Base-by-base conservation (phyloP, 2,888 invertebrate genomes). In the Calliphora vomitoria region DNA sequence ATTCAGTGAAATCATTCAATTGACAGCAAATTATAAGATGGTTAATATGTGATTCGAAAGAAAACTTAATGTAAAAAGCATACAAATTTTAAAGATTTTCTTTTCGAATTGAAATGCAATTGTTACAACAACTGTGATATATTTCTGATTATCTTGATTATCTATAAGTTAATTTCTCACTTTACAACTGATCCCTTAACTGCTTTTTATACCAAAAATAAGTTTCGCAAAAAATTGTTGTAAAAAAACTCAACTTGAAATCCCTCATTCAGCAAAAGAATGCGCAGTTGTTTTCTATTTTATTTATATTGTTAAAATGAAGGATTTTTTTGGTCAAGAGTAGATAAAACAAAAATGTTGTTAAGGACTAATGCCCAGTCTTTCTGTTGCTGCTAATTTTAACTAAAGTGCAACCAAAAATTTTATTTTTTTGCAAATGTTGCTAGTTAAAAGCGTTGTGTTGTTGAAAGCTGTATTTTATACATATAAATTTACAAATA, bases 361-460 rank as follows among this genome's bases (percentile, higher is more conserved):
- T 68, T 68, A 47, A 25, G 47, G 18, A 44, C 20, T 20, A 47
- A 25, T 18, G 15, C 66, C 13, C 20, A 62, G 60, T 15, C 35
- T 8, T 25, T 20, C 15, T 10, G 8, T 50, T 75, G 20, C 47
- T 75, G 80, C n/a, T 78, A 38, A 25, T 47, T 60, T 50, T 82
- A 25, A 31, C 13, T 25, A 44, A 74, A 74, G 31, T 58, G 74
- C 82, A 75, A 82, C 75, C 69, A 75, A 75, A 41, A 74, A 66
- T 75, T 13, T 44, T 13, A 13, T 4, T 44, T 58, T 66, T 72
- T 62, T 74, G 25, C 18, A 18, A 25, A 25, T 25, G 25, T 25
- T 25, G 58, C 58, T 62, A 20, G 74, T 75, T 58, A 75, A 82
- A 74, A 68, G 74, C 35, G 50, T 68, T 82, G 68, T 82, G 58